phyloP scores from a whole-genome alignment of 2,113 vertebrate species.

The Hyperoodon ampullatus region DNA sequence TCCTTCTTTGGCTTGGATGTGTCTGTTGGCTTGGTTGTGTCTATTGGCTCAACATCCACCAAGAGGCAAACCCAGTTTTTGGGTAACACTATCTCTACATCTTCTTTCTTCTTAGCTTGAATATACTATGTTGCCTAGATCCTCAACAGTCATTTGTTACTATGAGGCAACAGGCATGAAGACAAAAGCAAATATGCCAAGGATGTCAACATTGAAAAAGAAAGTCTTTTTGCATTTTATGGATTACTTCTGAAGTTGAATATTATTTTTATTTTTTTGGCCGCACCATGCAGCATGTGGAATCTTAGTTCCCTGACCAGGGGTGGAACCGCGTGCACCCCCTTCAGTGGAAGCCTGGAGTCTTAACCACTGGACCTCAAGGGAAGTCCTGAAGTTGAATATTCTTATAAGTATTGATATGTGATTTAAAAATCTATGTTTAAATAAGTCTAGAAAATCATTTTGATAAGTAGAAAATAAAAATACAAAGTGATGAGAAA shows the following conservation, averaged over 20 bases:
- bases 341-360: too few relatives aligned
- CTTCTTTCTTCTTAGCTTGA: not conserved
- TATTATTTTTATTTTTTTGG: not conserved
- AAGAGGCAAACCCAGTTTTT: not conserved
- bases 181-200: not conserved
- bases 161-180: not conserved
- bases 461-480: not conserved
- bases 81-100: not conserved
- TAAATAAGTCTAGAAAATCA: not conserved
- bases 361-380: too few relatives aligned
- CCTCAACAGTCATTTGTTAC: constrained; percentile 22
- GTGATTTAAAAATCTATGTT: not conserved
- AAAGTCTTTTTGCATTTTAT: not conserved
- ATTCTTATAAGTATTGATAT: not conserved
- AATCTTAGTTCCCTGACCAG: too few relatives aligned
- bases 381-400: not conserved
- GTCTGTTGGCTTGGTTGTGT: not conserved
- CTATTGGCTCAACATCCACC: not conserved
- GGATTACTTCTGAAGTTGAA: not conserved
- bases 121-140: not conserved
- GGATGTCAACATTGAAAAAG: not conserved
- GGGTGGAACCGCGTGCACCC: too few relatives aligned
- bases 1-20: not conserved
- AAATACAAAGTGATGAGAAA: constrained; percentile 12
- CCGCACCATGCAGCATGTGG: too few relatives aligned